Conservation (phyloP, 64 coral and sea anemone species). For the Acropora yongei region DNA sequence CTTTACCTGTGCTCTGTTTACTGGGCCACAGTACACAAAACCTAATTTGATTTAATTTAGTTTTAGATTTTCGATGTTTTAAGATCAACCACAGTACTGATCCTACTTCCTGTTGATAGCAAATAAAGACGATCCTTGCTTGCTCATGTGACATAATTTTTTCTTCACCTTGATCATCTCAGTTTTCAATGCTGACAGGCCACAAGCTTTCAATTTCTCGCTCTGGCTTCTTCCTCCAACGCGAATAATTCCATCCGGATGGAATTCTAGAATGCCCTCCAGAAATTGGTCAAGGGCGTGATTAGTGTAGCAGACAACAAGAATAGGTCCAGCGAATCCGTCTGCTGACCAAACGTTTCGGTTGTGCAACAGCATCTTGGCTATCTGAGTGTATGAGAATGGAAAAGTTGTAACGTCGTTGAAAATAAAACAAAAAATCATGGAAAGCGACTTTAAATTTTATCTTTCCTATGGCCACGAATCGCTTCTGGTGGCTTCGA, state of each 20-base stretch:
- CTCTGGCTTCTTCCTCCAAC: slow-evolving; percentile 76
- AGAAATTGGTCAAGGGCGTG: slow-evolving; percentile 66
- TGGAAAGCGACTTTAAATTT: no score
- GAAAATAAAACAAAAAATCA: no score
- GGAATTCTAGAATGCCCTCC: slow-evolving; percentile 65
- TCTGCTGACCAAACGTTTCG: neutral
- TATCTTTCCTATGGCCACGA: no score
- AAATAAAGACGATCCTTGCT: no score
- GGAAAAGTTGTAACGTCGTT: no score
- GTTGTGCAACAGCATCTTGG: neutral
- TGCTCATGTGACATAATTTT: neutral
- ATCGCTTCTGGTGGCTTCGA: no score
- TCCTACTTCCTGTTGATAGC: no score
- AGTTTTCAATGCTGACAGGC: slow-evolving; percentile 18
- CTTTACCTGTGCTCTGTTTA: no score
- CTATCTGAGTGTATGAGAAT: neutral
- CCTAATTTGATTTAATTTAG: no score
- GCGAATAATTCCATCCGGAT: slow-evolving; percentile 63
- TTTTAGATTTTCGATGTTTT: no score
- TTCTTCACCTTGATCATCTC: slow-evolving; percentile 12
- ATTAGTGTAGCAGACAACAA: slow-evolving; percentile 79
- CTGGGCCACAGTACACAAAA: no score
- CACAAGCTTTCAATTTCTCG: slow-evolving; percentile 47
- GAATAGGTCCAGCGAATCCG: slow-evolving; percentile 36
- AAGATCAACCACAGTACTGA: no score